A percentile compares a stretch with the other conserved stretches of the same genome.
These are phyloP conservation scores for Epizoanthus scotinus DNA, from an alignment of 92 coral and sea anemone species.

Conservation along the genomic window DNA sequence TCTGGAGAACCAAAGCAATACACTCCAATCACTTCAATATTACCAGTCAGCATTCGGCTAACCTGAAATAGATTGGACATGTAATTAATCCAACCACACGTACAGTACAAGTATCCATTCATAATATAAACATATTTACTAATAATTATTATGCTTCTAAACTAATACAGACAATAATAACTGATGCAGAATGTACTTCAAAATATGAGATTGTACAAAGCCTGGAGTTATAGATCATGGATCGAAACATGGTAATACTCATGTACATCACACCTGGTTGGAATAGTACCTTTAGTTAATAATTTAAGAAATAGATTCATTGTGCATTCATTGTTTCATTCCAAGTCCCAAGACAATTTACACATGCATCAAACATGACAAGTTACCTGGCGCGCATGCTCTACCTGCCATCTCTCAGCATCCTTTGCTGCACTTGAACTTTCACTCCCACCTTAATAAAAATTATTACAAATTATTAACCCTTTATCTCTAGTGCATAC, in stretches of 20 bases:
- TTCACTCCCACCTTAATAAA: not conserved
- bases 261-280: too few relatives aligned
- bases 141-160: too few relatives aligned
- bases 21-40: conserved; percentile 80
- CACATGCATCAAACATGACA: not conserved
- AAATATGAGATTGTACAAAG: too few relatives aligned
- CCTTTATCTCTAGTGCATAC: not conserved
- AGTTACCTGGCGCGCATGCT: conserved; percentile 91
- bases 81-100: too few relatives aligned
- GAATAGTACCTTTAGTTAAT: too few relatives aligned
- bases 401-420: conserved; percentile 79
- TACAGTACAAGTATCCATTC: too few relatives aligned
- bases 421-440: conserved; percentile 7
- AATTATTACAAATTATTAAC: not conserved
- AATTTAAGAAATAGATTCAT: not conserved
- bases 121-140: too few relatives aligned
- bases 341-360: not conserved
- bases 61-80: conserved; percentile 61
- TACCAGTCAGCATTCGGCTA: conserved; percentile 89
- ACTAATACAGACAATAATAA: too few relatives aligned
- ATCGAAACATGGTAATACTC: too few relatives aligned
- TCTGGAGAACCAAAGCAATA: conserved; percentile 93
- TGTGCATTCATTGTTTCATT: not conserved
- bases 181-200: too few relatives aligned
- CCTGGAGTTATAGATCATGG: too few relatives aligned